Base-by-base conservation (phyloP, 2,888 invertebrate genomes). In the Auanema freiburgensis region DNA sequence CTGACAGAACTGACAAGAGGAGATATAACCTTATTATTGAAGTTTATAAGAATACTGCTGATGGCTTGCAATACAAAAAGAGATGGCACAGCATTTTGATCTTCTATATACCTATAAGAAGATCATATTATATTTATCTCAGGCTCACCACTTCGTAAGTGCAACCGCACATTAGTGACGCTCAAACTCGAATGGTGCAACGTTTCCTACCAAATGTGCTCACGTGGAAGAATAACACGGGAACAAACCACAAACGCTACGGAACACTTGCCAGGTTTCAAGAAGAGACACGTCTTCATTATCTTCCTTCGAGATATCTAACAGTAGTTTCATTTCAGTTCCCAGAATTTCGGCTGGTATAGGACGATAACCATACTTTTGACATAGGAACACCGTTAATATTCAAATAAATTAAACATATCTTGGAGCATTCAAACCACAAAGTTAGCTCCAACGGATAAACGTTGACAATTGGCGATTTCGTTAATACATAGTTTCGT, bases 361-460 rank as follows among this genome's bases (percentile, higher is more conserved):
- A 0, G 97, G 96, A 14, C 97, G 89, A 85, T 97, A 97, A 21
- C 97, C 97, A 85, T 97, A 97, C 85, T 97, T 97, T 86, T 97
- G 96, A 0, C 96, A 96, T 21, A 96, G 87, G 83, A 97, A 96
- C 56, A 94, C 90, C 90, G 90, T 72, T 16, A 71, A 33, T 33
- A 33, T 3, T 8, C 8, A 33, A 33, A 5, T 33, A 8, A 33
- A 33, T 8, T 33, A 8, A 33, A 5, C 4, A 6, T 18, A n/a
- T 12, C 6, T 12, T 3, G 12, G 11, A 52, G 24, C 10, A 14
- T 6, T 41, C 61, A 40, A 12, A 90, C 95, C 65, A 97, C 94
- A 85, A 97, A 97, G 86, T 96, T 96, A 0, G 96, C 95, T 0
- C 96, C 96, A 91, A 96, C 94, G 1, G 95, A 95, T 1, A 96